Percentiles rank a stretch among this genome's conserved stretches.
These are phyloP conservation scores for Danio tinwini DNA, from an alignment of 2,797 vertebrate species.

Conservation along the genomic window DNA sequence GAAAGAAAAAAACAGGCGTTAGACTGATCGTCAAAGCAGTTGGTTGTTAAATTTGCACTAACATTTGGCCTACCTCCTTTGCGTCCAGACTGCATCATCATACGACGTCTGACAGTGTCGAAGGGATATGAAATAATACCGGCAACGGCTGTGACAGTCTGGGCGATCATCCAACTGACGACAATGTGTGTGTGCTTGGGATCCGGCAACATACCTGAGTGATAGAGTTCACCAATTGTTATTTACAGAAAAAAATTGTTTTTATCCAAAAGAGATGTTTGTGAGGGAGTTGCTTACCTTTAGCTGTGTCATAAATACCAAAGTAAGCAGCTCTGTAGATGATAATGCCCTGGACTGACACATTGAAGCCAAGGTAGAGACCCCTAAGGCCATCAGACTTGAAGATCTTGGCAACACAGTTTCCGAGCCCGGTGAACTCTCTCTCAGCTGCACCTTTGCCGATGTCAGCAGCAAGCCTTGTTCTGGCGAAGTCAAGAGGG, in stretches of 20 bases:
- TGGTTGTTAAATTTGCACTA: neutral
- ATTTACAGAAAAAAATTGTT: neutral
- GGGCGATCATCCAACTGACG: slow-evolving; percentile 98
- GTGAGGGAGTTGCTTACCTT: slow-evolving; percentile 82
- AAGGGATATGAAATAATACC: slow-evolving; percentile 96
- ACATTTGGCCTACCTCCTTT: slow-evolving; percentile 88
- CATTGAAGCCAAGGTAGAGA: slow-evolving; percentile 95
- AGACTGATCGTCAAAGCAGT: neutral
- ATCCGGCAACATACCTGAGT: slow-evolving; percentile 95
- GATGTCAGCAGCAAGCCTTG: slow-evolving; percentile 94
- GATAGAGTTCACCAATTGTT: neutral
- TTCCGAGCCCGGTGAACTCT: slow-evolving; percentile 92
- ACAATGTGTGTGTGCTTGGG: slow-evolving; percentile 98
- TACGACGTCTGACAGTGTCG: slow-evolving; percentile 97
- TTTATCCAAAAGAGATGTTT: neutral
- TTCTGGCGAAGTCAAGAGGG: slow-evolving; percentile 98
- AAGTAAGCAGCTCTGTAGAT: slow-evolving; percentile 99
- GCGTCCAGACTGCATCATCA: slow-evolving; percentile 99
- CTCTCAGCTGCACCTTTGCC: slow-evolving; percentile 87
- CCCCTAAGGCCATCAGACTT: slow-evolving; percentile 91
- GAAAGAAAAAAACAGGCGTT: slow-evolving; percentile 40
- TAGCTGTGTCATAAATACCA: slow-evolving; percentile 96
- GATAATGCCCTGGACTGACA: slow-evolving; percentile 98
- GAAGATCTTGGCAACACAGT: slow-evolving; percentile 93
- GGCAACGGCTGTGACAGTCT: slow-evolving; percentile 91